Conservation (phyloP, 2,113 vertebrate genomes). For the Silurus asotus region DNA sequence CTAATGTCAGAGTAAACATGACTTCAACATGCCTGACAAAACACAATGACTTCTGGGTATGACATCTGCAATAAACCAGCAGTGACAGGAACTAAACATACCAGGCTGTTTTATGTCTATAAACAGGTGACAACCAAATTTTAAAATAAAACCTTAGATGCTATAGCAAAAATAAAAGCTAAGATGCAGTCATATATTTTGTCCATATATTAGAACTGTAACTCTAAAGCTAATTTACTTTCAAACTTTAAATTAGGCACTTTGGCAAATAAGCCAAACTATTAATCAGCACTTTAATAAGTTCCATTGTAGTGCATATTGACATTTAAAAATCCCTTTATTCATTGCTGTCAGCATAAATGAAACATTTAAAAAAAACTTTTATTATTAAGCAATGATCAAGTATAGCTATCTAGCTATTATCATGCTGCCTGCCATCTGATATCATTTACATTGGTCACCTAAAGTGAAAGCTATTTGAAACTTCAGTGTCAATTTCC, state of each 20-base stretch:
- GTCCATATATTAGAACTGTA: not conserved
- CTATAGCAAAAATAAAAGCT: not conserved
- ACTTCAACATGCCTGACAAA: conserved; percentile 1
- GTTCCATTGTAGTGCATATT: not conserved
- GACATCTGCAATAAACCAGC: not conserved
- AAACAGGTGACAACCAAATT: not conserved
- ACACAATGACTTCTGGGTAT: conserved; percentile 48
- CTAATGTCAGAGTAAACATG: conserved; percentile 57
- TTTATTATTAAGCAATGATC: not conserved
- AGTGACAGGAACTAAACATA: not conserved
- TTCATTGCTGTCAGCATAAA: not conserved
- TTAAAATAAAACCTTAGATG: not conserved
- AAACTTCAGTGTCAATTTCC: not conserved
- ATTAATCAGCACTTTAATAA: not conserved
- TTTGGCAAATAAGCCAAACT: not conserved
- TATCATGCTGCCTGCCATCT: not conserved
- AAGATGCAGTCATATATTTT: not conserved
- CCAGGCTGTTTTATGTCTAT: not conserved
- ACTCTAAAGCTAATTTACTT: not conserved
- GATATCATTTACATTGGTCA: not conserved
- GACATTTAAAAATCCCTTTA: not conserved
- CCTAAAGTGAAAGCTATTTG: not conserved
- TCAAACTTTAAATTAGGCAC: not conserved
- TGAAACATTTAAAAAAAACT: not conserved
- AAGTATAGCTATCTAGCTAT: not conserved